Conservation (phyloP, 2,797 vertebrate genomes). For the Phrynocephalus forsythii region DNA sequence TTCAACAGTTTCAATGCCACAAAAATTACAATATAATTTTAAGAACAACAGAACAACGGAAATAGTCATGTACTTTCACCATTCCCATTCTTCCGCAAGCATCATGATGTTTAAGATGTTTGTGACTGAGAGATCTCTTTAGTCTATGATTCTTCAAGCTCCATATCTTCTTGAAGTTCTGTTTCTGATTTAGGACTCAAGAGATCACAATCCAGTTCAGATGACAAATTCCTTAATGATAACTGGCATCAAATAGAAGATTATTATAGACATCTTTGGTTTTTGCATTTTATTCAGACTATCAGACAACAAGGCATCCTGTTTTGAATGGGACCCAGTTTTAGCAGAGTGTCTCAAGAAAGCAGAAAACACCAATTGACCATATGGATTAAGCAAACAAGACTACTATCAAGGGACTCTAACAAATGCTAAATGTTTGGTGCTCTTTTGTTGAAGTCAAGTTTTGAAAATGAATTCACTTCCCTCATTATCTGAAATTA, state of each 20-base stretch:
- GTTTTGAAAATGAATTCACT: too few relatives aligned
- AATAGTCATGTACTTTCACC: background rate
- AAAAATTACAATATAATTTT: background rate
- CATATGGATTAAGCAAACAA: slow-evolving; percentile 45
- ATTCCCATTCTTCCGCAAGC: slow-evolving; percentile 26
- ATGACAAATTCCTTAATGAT: slow-evolving; percentile 45
- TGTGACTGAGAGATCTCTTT: slow-evolving; percentile 30
- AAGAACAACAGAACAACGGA: background rate
- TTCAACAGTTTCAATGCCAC: background rate
- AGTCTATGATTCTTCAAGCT: slow-evolving; percentile 31
- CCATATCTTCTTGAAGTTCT: slow-evolving; percentile 34
- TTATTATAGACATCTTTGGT: slow-evolving; percentile 34
- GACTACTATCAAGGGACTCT: slow-evolving; percentile 3
- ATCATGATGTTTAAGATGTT: slow-evolving; percentile 12
- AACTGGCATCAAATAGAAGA: slow-evolving; percentile 50
- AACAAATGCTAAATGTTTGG: background rate
- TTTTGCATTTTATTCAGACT: slow-evolving; percentile 43
- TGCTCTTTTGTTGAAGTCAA: background rate
- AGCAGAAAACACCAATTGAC: slow-evolving; percentile 41
- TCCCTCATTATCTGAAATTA: background rate
- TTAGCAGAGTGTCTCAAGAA: background rate
- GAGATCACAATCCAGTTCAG: slow-evolving; percentile 47
- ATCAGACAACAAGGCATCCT: slow-evolving; percentile 21
- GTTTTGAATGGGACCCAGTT: slow-evolving; percentile 22
- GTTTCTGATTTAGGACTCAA: slow-evolving; percentile 54